Evolutionary conservation across 2,888 invertebrate genomes (phyloP).

Genomic region (Timema cristinae): DNA sequence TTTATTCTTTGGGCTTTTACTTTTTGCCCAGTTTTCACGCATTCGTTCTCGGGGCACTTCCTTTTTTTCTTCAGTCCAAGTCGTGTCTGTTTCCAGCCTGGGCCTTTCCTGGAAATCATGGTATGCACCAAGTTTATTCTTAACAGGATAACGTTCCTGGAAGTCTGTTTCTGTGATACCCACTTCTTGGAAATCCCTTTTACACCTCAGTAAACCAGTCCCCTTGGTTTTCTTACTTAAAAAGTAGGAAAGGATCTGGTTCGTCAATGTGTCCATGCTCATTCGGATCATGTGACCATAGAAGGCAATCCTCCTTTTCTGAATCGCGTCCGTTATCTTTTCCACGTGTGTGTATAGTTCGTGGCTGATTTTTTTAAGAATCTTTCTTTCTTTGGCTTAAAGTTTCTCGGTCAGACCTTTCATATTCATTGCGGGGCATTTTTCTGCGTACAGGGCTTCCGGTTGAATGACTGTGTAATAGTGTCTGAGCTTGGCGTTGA

Average conservation of each 20-base stretch:
- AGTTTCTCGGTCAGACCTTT: constrained; percentile 17
- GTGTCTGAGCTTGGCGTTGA: background rate
- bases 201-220: background rate
- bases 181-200: background rate
- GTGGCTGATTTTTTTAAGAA: constrained; percentile 2
- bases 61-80: background rate
- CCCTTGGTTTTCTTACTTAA: background rate
- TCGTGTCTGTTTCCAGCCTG: background rate
- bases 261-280: background rate
- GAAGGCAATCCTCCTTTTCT: background rate
- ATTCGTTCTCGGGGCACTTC: background rate
- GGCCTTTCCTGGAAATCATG: background rate
- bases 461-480: constrained; percentile 14
- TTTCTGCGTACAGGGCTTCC: constrained; percentile 14
- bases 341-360: background rate
- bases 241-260: background rate
- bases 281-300: background rate
- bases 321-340: background rate
- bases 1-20: background rate
- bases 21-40: background rate
- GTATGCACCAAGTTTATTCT: background rate
- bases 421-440: constrained; percentile 12
- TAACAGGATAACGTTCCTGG: background rate
- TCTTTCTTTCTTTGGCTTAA: constrained; percentile 12
- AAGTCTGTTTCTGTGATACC: background rate